Percentiles rank a stretch among this genome's conserved stretches.
These are phyloP conservation scores for Lepus townsendii DNA, from an alignment of 2,797 vertebrate species.

Conservation along the genomic window DNA sequence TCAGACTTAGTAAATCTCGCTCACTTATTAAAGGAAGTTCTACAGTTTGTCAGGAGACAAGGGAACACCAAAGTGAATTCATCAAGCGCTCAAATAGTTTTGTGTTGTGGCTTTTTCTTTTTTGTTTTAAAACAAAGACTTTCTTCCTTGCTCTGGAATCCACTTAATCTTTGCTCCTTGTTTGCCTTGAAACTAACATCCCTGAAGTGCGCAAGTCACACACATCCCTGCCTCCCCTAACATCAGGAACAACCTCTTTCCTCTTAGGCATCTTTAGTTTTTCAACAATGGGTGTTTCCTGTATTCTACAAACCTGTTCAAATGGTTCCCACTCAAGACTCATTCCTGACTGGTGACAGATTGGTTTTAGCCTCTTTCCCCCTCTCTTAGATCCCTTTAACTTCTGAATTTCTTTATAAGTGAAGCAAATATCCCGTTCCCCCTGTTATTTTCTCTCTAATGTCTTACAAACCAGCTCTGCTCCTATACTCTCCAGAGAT, in stretches of 20 bases:
- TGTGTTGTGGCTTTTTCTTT: too few relatives aligned
- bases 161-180: not conserved
- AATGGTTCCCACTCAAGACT: not conserved
- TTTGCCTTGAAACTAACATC: not conserved
- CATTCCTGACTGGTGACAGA: not conserved
- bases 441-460: not conserved
- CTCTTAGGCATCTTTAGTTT: not conserved
- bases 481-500: not conserved
- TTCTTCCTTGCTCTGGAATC: constrained; percentile 41
- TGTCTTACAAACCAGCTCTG: not conserved
- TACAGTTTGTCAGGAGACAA: constrained; percentile 9
- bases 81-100: not conserved
- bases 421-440: not conserved
- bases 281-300: not conserved
- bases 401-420: not conserved
- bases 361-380: not conserved
- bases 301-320: not conserved
- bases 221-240: not conserved
- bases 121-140: not conserved
- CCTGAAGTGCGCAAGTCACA: not conserved
- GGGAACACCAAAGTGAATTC: not conserved
- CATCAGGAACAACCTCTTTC: not conserved
- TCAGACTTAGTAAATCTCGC: not conserved
- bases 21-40: constrained; percentile 8
- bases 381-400: not conserved